These are phyloP conservation scores for Zaprionus taronus DNA, from an alignment of 1,140 invertebrate species.

Conservation along the genomic window DNA sequence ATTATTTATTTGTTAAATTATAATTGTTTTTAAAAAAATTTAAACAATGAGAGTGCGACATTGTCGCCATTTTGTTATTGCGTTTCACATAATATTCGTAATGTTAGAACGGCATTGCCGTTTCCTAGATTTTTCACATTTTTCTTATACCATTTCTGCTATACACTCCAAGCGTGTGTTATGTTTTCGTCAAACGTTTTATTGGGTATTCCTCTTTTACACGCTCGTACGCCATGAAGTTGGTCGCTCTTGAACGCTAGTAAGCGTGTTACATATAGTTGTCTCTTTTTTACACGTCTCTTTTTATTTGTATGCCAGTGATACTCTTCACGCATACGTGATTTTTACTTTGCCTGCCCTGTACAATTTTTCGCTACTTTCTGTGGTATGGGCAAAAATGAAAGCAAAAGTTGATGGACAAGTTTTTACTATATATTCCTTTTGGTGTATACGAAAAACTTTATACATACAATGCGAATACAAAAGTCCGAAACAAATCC, in stretches of 20 bases:
- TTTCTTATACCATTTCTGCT: constrained; percentile 44
- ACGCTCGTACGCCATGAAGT: constrained; percentile 64
- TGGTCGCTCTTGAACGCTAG: constrained; percentile 49
- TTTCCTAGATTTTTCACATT: constrained; percentile 33
- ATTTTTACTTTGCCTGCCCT: constrained; percentile 65
- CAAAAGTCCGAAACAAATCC: constrained; percentile 5
- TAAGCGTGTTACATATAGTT: constrained; percentile 29
- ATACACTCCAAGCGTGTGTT: constrained; percentile 44
- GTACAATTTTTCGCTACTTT: constrained; percentile 71
- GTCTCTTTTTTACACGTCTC: constrained; percentile 45
- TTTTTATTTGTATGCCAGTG: constrained; percentile 13
- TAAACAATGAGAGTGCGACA: not conserved
- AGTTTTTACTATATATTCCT: constrained; percentile 63
- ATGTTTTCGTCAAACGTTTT: constrained; percentile 75
- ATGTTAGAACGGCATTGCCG: constrained; percentile 36
- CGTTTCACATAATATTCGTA: constrained; percentile 25
- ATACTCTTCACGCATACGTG: constrained; percentile 71
- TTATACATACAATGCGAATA: constrained; percentile 31
- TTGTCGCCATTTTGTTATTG: constrained; percentile 50
- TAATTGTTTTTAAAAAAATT: not conserved
- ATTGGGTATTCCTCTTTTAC: constrained; percentile 53
- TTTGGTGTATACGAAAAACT: constrained; percentile 48
- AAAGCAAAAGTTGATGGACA: constrained; percentile 83
- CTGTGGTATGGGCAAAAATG: constrained; percentile 61
- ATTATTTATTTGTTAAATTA: constrained; percentile 9